phyloP scores from a whole-genome alignment of 2,797 vertebrate genomes.

The Poecilia velifera region DNA sequence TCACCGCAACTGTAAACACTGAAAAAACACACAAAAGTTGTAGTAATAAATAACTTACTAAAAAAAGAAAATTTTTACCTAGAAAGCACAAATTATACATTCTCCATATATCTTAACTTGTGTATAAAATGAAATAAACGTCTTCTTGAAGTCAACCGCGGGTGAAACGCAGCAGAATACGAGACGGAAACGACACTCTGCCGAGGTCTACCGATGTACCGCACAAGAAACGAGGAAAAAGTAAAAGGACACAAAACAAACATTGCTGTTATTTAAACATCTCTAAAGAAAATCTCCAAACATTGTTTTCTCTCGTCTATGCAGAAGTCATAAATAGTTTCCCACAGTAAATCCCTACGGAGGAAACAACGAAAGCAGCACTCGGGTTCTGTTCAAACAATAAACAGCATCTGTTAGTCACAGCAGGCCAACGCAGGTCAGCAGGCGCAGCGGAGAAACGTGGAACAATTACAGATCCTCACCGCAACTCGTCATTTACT shows the following conservation, averaged over 20 bases:
- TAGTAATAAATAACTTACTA: constrained; percentile 54
- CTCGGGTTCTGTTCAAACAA: constrained; percentile 19
- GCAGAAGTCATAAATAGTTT: constrained; percentile 42
- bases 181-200: constrained; percentile 1
- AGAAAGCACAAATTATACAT: constrained; percentile 11
- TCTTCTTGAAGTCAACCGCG: neutral
- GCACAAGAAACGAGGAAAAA: constrained; percentile 24
- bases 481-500: neutral
- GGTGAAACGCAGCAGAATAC: neutral
- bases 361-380: constrained; percentile 19
- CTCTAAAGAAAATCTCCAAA: neutral
- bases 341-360: constrained; percentile 26
- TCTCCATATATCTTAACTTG: too few species aligned
- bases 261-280: neutral
- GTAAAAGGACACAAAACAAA: constrained; percentile 7
- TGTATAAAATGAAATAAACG: neutral
- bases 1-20: neutral
- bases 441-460: neutral
- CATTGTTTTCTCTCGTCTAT: constrained; percentile 10
- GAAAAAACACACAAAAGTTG: constrained; percentile 49
- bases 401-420: constrained; percentile 20
- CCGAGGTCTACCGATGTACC: constrained; percentile 8
- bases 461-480: constrained; percentile 6
- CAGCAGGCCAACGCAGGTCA: constrained; percentile 13
- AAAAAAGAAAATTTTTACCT: constrained; percentile 29